Conservation (phyloP, 53 echinoderm and acorn worm species). For the Holothuria scabra region DNA sequence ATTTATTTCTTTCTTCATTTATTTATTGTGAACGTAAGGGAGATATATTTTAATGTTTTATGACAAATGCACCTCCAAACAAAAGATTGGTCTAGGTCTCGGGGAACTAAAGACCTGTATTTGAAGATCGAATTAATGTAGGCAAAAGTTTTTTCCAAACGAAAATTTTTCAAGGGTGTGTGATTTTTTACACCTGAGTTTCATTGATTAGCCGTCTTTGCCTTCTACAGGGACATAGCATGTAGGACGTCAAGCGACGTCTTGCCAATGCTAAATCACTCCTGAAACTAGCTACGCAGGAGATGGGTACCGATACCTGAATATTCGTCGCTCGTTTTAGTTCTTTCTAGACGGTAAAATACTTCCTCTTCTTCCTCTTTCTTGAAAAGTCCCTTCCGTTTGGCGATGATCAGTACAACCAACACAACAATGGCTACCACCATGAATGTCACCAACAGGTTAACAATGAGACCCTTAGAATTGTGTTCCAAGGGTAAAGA, state of each 20-base stretch:
- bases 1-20: too few species aligned
- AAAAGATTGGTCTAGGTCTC: too few species aligned
- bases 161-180: neutral
- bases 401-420: constrained; percentile 1
- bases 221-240: too few species aligned
- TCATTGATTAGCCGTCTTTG: too few species aligned
- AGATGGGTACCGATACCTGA: neutral
- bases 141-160: neutral
- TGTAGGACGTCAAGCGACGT: too few species aligned
- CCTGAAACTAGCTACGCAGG: too few species aligned
- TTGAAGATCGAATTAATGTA: too few species aligned
- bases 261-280: too few species aligned
- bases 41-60: too few species aligned
- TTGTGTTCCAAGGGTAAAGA: neutral
- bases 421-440: neutral
- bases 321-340: neutral
- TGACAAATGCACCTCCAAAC: too few species aligned
- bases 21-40: too few species aligned
- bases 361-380: constrained; percentile 1
- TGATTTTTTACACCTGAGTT: neutral
- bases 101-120: too few species aligned
- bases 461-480: neutral
- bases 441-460: neutral
- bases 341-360: constrained; percentile 12
- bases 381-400: constrained; percentile 16